Conservation (phyloP, 2,797 vertebrate species). For the Poeciliopsis turneri region DNA sequence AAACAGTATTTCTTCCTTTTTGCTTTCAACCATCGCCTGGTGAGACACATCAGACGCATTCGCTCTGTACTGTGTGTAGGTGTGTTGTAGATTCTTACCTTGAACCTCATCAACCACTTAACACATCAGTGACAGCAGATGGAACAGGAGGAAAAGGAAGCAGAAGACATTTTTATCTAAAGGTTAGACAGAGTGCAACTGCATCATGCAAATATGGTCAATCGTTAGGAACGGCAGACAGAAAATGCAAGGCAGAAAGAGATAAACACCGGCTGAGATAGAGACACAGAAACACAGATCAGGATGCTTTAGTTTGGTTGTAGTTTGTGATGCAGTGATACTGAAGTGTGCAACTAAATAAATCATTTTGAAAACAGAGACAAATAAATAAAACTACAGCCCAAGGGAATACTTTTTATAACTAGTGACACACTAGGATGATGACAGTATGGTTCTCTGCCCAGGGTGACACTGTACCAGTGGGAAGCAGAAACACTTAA, state of each 20-base stretch:
- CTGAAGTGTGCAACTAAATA: slow-evolving; percentile 2
- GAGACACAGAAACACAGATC: not conserved
- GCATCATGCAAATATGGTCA: slow-evolving; percentile 43
- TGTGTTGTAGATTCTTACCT: slow-evolving; percentile 86
- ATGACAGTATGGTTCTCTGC: not conserved
- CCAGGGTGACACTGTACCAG: not conserved
- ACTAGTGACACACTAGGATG: not conserved
- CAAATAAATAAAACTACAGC: not conserved
- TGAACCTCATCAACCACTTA: slow-evolving; percentile 99
- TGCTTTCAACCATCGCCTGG: not conserved
- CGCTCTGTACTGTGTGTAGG: slow-evolving; percentile 12
- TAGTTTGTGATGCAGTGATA: not conserved
- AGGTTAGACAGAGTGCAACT: slow-evolving; percentile 79
- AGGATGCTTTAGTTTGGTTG: not conserved
- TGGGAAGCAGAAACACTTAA: not conserved
- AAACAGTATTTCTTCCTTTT: not conserved
- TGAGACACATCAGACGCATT: not conserved
- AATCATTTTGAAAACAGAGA: slow-evolving; percentile 1
- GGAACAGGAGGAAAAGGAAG: slow-evolving; percentile 57
- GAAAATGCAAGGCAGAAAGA: not conserved
- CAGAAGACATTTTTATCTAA: slow-evolving; percentile 76
- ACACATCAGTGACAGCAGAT: slow-evolving; percentile 84
- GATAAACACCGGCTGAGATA: not conserved
- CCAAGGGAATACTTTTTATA: not conserved
- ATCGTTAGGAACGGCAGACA: slow-evolving; percentile 19